Evolutionary conservation across 2,888 invertebrate species (phyloP).

Genomic region (Lithophane semibrunnea): DNA sequence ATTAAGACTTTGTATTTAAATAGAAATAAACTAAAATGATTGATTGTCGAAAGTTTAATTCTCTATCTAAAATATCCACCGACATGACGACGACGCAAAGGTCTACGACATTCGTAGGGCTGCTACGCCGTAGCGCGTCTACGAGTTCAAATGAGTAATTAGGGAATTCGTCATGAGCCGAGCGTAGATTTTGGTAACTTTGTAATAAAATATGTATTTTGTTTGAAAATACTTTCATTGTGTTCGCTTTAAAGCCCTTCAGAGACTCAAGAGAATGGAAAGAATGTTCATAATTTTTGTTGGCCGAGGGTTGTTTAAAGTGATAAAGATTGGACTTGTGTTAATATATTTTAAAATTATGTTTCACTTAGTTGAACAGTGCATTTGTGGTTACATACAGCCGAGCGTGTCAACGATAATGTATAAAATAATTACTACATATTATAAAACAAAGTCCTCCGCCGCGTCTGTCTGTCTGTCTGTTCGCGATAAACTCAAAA

Average conservation of each 20-base stretch:
- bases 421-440: no score
- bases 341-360: no score
- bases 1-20: background rate
- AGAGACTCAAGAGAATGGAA: conserved; percentile 25
- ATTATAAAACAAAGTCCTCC: no score
- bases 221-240: conserved; percentile 52
- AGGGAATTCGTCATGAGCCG: conserved; percentile 56
- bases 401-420: no score
- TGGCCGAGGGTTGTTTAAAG: background rate
- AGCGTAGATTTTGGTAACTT: conserved; percentile 53
- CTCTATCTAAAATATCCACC: conserved; percentile 4
- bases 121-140: conserved; percentile 60
- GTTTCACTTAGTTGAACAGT: no score
- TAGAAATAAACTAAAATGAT: background rate
- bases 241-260: conserved; percentile 27
- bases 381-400: no score
- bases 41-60: conserved; percentile 25
- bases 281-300: conserved; percentile 26
- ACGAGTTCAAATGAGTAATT: conserved; percentile 60
- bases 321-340: no score
- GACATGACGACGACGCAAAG: background rate
- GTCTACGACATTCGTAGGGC: conserved; percentile 54
- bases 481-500: no score
- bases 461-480: no score
- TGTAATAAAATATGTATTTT: conserved; percentile 58